These are phyloP conservation scores for Zoanthus sociatus DNA, from an alignment of 92 coral and sea anemone species.

Conservation along the genomic window DNA sequence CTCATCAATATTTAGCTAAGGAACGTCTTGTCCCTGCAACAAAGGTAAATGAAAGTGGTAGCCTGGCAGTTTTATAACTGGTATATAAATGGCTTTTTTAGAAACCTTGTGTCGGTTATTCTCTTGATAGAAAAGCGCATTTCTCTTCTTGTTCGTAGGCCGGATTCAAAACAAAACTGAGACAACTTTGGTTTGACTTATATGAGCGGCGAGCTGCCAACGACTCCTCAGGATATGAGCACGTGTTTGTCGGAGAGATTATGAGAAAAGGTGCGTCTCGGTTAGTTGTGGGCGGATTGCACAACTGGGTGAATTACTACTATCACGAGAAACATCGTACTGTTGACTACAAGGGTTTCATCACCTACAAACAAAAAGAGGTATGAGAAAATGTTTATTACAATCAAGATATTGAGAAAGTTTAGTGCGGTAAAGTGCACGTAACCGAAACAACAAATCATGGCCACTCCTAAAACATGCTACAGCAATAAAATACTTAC, in stretches of 20 bases:
- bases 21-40: conserved; percentile 36
- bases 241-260: conserved; percentile 52
- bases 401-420: neutral
- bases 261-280: neutral
- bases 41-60: neutral
- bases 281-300: conserved; percentile 42
- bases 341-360: conserved; percentile 40
- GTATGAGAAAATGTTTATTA: neutral
- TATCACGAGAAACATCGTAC: conserved; percentile 24
- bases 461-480: neutral
- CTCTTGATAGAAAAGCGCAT: too few species aligned
- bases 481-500: too few species aligned
- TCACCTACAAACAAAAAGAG: conserved; percentile 12
- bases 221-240: conserved; percentile 56
- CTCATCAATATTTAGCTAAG: conserved; percentile 28
- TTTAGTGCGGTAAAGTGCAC: neutral
- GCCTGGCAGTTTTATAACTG: neutral
- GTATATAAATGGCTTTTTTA: too few species aligned
- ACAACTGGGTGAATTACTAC: conserved; percentile 55
- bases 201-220: conserved; percentile 38
- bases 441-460: neutral
- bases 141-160: neutral
- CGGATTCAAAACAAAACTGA: conserved; percentile 22
- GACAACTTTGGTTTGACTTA: conserved; percentile 45
- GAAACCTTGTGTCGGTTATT: too few species aligned